These are phyloP conservation scores for Melanophora roralis DNA, from an alignment of 2,888 invertebrate genomes.

Conservation along the genomic window DNA sequence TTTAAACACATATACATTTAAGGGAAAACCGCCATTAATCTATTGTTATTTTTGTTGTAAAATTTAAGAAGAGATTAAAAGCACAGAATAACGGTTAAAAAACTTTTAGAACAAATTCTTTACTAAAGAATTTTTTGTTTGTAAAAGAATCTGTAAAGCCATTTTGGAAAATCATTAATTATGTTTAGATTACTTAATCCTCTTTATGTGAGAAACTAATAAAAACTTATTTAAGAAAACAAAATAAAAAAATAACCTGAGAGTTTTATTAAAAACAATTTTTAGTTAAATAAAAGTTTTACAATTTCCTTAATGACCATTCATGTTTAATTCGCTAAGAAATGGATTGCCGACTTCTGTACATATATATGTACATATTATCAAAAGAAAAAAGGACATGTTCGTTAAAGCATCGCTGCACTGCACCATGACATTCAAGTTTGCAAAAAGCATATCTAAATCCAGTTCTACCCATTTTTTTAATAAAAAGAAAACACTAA, in stretches of 20 bases:
- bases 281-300: too few species aligned
- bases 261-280: background rate
- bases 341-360: too few species aligned
- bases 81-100: constrained; percentile 3
- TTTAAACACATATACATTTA: constrained; percentile 5
- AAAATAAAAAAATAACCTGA: constrained; percentile 27
- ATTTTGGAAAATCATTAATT: constrained; percentile 16
- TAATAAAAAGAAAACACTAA: background rate
- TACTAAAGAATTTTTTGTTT: constrained; percentile 27
- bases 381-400: too few species aligned
- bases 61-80: constrained; percentile 1
- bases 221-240: constrained; percentile 45
- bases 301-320: too few species aligned
- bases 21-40: constrained; percentile 34
- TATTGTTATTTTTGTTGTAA: constrained; percentile 41
- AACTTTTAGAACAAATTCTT: background rate
- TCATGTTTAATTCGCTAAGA: too few species aligned
- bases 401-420: too few species aligned
- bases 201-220: constrained; percentile 48
- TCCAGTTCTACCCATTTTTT: too few species aligned
- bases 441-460: background rate
- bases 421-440: background rate
- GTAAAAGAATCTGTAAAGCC: constrained; percentile 2
- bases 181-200: constrained; percentile 50
- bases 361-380: too few species aligned